Conservation (phyloP, 2,113 vertebrate genomes). For the Melanocharis versteri region DNA sequence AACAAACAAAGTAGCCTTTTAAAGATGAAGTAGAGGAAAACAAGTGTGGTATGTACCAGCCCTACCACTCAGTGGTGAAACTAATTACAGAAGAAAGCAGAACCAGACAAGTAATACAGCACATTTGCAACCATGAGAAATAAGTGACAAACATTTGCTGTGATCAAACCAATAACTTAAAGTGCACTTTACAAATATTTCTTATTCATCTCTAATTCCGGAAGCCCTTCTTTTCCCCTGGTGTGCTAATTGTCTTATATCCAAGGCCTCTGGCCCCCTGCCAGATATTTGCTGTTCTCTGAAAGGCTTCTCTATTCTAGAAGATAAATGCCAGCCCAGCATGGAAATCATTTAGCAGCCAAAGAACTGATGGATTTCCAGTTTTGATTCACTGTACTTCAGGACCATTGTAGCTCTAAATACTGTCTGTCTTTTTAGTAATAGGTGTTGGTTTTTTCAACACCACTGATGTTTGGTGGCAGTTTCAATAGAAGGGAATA, state of each 20-base stretch:
- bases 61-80: slow-evolving; percentile 2
- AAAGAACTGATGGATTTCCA: slow-evolving; percentile 43
- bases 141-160: slow-evolving; percentile 33
- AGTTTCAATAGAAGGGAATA: not conserved
- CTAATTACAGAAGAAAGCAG: slow-evolving; percentile 46
- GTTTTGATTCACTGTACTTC: not conserved
- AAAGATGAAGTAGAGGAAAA: slow-evolving; percentile 27
- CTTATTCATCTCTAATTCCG: slow-evolving; percentile 49
- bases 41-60: slow-evolving; percentile 3
- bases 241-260: slow-evolving; percentile 56
- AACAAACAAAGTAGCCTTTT: slow-evolving; percentile 28
- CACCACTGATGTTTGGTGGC: not conserved
- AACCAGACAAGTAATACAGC: not conserved
- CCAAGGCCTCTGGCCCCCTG: slow-evolving; percentile 4
- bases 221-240: slow-evolving; percentile 19
- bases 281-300: slow-evolving; percentile 51
- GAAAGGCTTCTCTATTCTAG: slow-evolving; percentile 54
- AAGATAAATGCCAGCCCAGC: slow-evolving; percentile 49
- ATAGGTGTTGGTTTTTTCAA: not conserved
- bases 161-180: slow-evolving; percentile 52
- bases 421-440: not conserved
- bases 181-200: slow-evolving; percentile 59
- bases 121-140: slow-evolving; percentile 9
- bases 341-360: slow-evolving; percentile 51
- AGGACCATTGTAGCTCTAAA: not conserved